Evolutionary conservation across 2,888 invertebrate genomes (phyloP).

Genomic region (Ichneumoninae sp.): DNA sequence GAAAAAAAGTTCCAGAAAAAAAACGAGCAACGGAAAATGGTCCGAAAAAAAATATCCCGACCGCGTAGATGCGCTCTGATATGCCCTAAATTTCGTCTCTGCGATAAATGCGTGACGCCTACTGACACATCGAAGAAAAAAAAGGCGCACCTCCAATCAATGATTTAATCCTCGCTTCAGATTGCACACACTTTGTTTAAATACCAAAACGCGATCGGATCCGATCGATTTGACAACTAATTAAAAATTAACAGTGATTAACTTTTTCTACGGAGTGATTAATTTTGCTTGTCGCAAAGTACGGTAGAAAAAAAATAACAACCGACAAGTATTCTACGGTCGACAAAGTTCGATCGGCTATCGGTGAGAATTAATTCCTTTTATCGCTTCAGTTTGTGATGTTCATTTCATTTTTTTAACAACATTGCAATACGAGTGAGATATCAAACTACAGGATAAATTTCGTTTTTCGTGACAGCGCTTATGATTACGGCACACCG

Average conservation of each 20-base stretch:
- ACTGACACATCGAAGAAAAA: not conserved
- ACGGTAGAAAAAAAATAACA: not conserved
- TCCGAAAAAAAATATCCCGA: not conserved
- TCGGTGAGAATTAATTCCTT: not conserved
- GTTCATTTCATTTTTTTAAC: not conserved
- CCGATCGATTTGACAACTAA: not conserved
- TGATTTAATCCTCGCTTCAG: not conserved
- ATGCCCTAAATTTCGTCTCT: not conserved
- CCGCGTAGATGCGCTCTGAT: not conserved
- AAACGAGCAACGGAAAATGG: not conserved
- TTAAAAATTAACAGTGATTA: not conserved
- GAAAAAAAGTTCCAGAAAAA: not conserved
- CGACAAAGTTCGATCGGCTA: constrained; percentile 3
- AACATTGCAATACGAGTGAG: constrained; percentile 11
- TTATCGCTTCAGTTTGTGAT: not conserved
- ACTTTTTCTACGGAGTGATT: not conserved
- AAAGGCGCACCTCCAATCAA: not conserved
- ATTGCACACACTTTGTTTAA: not conserved
- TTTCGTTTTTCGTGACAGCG: not conserved
- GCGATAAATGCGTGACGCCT: not conserved
- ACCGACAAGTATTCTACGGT: not conserved
- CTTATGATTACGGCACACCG: not conserved
- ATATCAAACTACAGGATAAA: constrained; percentile 24
- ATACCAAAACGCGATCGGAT: not conserved
- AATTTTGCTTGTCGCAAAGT: not conserved